A percentile compares a stretch with the other conserved stretches of the same genome.
Conservation (phyloP, 2,888 invertebrate genomes). For the Drosophila fulvimacula region DNA sequence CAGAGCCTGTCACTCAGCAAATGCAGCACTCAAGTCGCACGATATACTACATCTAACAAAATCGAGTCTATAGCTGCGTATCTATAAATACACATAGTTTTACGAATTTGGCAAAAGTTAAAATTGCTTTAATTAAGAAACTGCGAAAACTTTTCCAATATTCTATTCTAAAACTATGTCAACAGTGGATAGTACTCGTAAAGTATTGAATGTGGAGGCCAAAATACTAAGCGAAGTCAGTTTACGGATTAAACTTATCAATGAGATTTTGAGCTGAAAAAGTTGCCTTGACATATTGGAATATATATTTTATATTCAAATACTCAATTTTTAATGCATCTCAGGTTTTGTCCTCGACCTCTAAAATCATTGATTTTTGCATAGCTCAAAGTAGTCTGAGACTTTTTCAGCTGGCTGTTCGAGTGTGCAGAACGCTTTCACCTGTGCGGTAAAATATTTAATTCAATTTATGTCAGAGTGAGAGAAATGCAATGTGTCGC, state of each 20-base stretch:
- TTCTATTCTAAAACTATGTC: not conserved
- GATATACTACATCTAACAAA: not conserved
- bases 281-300: not conserved
- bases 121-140: conserved; percentile 10
- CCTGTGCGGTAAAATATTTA: not conserved
- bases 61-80: conserved; percentile 27
- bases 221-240: not conserved
- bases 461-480: not conserved
- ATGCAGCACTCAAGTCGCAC: conserved; percentile 9
- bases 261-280: not conserved
- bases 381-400: not conserved
- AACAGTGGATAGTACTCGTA: not conserved
- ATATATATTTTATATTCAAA: not conserved
- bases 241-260: not conserved
- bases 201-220: not conserved
- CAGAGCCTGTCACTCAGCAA: conserved; percentile 9
- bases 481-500: not conserved
- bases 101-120: not conserved
- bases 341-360: too few relatives aligned
- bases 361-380: too few relatives aligned
- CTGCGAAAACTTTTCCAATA: conserved; percentile 7
- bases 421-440: not conserved
- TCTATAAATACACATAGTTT: not conserved
- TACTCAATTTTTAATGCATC: too few relatives aligned
- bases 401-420: not conserved